Evolutionary conservation across 2,113 vertebrate genomes (phyloP), one percentile per base, ranked within the genome.

Genomic region (Speoplatyrhinus poulsoni): DNA sequence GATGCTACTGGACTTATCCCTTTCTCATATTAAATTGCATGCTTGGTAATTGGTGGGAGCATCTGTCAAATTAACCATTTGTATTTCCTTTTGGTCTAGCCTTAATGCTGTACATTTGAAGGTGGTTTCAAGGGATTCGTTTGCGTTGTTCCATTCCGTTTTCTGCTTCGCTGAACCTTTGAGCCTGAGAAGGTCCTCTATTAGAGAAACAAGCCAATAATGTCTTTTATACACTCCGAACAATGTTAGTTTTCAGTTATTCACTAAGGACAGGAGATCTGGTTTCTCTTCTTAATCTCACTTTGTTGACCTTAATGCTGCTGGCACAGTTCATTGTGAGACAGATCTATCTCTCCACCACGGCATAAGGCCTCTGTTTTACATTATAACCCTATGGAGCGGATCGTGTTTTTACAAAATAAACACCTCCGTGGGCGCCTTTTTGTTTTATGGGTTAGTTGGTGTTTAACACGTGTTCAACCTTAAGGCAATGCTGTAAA

Each of bases 221-320:
- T 46, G 48, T 70, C 46, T 4, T 41, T 16, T 19, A 46, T 62
- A 68, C 76, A 75, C 63, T 65, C 56, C 64, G 67, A 77, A 75
- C 64, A 69, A 49, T 65, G 54, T 53, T 59, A n/a, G 32, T 12
- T 53, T 74, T 86, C 60, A 84, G 82, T 85, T 71, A 82, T 88
- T 89, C 53, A 86, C 33, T 15, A 57, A 69, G 62, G 65, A 69
- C 75, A 60, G 62, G 41, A 60, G 79, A 80, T 85, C 82, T 26
- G 62, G n/a, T 71, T 85, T 85, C 59, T 32, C 46, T 1, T 5
- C 62, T 54, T 67, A 63, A n/a, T 11, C 19, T 62, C 13, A 62
- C 33, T 56, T 55, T 55, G 55, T 33, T 70, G 52, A 62, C 41
- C 46, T 46, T 60, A 62, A 62, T 53, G 12, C 19, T 57, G 60